Percentiles rank a stretch among this genome's conserved stretches.
Conservation (phyloP, 2,888 invertebrate genomes). For the Oligia latruncula region DNA sequence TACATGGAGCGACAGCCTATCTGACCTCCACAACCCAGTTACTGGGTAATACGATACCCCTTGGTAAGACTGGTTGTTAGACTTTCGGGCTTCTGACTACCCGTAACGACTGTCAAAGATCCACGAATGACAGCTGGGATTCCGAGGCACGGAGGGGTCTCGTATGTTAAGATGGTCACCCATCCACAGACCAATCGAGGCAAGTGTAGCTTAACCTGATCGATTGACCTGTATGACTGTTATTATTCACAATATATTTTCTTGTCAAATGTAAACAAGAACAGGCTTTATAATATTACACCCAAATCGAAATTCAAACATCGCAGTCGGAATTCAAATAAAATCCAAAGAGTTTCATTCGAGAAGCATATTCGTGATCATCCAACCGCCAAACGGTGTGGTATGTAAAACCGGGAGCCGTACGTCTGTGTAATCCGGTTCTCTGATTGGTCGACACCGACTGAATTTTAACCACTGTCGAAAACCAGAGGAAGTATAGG, state of each 20-base stretch:
- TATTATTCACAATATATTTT: neutral
- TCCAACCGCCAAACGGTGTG: slow-evolving; percentile 22
- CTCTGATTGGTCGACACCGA: slow-evolving; percentile 37
- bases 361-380: slow-evolving; percentile 19
- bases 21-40: too few species aligned
- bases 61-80: too few species aligned
- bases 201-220: too few species aligned
- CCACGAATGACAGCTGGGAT: too few species aligned
- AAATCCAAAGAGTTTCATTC: neutral
- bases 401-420: slow-evolving; percentile 16
- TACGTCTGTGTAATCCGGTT: slow-evolving; percentile 26
- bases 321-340: slow-evolving; percentile 20
- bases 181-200: too few species aligned
- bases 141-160: too few species aligned
- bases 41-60: too few species aligned
- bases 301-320: neutral
- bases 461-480: slow-evolving; percentile 49
- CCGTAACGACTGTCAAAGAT: too few species aligned
- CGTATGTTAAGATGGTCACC: too few species aligned
- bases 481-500: slow-evolving; percentile 22
- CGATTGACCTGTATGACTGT: too few species aligned
- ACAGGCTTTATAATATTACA: neutral
- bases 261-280: neutral
- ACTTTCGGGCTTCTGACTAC: too few species aligned
- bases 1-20: too few species aligned